Conservation (phyloP, 2,888 invertebrate species). For the Tachystola acroxantha region DNA sequence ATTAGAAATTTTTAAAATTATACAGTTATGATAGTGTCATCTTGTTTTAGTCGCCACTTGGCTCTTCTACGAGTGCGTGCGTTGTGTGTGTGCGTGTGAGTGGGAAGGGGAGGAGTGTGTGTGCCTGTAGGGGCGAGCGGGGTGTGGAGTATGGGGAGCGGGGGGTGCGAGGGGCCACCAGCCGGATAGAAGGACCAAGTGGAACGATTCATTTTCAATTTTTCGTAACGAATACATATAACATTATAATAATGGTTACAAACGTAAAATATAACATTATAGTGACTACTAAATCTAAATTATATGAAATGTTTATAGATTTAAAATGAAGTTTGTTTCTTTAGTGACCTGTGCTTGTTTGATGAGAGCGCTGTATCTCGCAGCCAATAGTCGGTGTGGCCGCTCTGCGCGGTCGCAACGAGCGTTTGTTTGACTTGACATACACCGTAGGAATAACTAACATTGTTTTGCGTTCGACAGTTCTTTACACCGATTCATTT, state of each 20-base stretch:
- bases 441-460: slow-evolving; percentile 75
- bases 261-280: slow-evolving; percentile 78
- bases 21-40: slow-evolving; percentile 75
- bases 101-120: slow-evolving; percentile 4
- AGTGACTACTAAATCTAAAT: slow-evolving; percentile 77
- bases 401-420: slow-evolving; percentile 66
- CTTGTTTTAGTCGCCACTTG: slow-evolving; percentile 57
- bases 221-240: slow-evolving; percentile 77
- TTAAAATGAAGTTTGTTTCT: slow-evolving; percentile 69
- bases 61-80: slow-evolving; percentile 27
- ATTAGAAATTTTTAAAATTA: slow-evolving; percentile 78
- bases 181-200: slow-evolving; percentile 35
- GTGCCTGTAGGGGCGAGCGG: slow-evolving; percentile 3
- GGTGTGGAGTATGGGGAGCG: slow-evolving; percentile 11
- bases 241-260: slow-evolving; percentile 78
- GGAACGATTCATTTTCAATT: slow-evolving; percentile 58
- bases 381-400: slow-evolving; percentile 67
- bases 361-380: slow-evolving; percentile 56
- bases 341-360: slow-evolving; percentile 73
- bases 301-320: slow-evolving; percentile 79
- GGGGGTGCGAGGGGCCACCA: slow-evolving; percentile 8
- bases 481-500: slow-evolving; percentile 75
- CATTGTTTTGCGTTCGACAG: slow-evolving; percentile 75
- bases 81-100: slow-evolving; percentile 14
- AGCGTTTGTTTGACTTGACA: slow-evolving; percentile 17